These are phyloP conservation scores for Hetaerina titia DNA, from an alignment of 2,888 invertebrate species.

Conservation along the genomic window DNA sequence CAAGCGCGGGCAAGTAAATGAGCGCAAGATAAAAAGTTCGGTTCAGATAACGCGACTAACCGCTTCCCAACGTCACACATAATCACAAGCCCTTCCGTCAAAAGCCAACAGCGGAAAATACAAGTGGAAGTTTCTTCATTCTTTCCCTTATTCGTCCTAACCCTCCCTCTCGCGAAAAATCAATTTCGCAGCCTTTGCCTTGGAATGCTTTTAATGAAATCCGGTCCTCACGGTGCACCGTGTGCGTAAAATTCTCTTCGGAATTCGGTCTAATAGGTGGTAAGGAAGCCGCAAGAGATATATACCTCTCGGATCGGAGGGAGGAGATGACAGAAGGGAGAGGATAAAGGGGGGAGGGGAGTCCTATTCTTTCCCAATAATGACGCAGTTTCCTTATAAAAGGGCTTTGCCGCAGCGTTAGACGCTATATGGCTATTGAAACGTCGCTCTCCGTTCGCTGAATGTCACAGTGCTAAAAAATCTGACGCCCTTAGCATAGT, in stretches of 20 bases:
- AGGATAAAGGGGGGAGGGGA: background rate
- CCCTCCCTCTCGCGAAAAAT: conserved; percentile 38
- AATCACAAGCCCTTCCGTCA: background rate
- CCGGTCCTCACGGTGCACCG: conserved; percentile 18
- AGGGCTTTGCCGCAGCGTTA: background rate
- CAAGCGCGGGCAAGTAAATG: conserved; percentile 24
- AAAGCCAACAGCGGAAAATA: background rate
- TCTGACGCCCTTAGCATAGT: conserved; percentile 24
- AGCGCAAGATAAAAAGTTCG: conserved; percentile 24
- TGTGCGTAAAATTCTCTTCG: conserved; percentile 45
- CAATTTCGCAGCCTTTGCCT: conserved; percentile 54
- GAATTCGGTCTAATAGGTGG: conserved; percentile 62
- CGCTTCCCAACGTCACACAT: background rate
- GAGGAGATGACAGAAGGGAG: background rate
- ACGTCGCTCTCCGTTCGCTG: conserved; percentile 11
- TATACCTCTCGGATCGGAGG: conserved; percentile 4
- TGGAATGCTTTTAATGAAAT: conserved; percentile 64
- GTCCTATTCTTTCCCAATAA: conserved; percentile 42
- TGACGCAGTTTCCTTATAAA: conserved; percentile 40
- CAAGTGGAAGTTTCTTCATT: conserved; percentile 18
- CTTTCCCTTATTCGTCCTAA: background rate
- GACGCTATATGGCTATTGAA: background rate
- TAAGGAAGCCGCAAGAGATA: conserved; percentile 35
- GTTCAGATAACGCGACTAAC: conserved; percentile 29
- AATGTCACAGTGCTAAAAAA: background rate